A percentile compares a stretch with the other conserved stretches of the same genome.
These are phyloP conservation scores for Thunnus thynnus DNA, from an alignment of 2,113 vertebrate species.

Conservation along the genomic window DNA sequence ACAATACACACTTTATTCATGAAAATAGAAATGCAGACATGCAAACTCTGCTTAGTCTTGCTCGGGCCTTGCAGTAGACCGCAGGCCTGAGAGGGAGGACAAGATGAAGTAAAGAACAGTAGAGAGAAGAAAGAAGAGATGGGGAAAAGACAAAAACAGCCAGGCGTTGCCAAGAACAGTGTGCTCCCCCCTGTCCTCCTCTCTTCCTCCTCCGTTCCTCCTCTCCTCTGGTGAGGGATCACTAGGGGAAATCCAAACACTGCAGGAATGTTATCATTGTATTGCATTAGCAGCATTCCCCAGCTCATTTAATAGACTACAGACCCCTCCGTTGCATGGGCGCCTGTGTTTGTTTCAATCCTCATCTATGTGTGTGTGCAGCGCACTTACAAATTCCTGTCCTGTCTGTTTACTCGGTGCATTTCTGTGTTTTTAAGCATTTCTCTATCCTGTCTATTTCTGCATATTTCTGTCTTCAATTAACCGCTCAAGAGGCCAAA, in stretches of 20 bases:
- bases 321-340: slow-evolving; percentile 66
- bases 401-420: slow-evolving; percentile 18
- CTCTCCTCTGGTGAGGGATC: slow-evolving; percentile 71
- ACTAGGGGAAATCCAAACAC: slow-evolving; percentile 83
- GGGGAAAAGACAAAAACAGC: slow-evolving; percentile 62
- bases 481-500: neutral
- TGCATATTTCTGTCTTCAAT: neutral
- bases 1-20: neutral
- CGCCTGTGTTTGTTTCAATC: slow-evolving; percentile 55
- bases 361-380: slow-evolving; percentile 7
- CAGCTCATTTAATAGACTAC: slow-evolving; percentile 77
- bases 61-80: slow-evolving; percentile 8
- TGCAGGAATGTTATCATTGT: slow-evolving; percentile 84
- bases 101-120: slow-evolving; percentile 33
- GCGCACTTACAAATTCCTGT: slow-evolving; percentile 5
- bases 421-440: neutral
- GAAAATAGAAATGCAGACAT: neutral
- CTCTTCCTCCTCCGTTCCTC: slow-evolving; percentile 42
- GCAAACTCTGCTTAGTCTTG: neutral
- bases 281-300: slow-evolving; percentile 83
- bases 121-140: slow-evolving; percentile 33
- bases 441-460: neutral
- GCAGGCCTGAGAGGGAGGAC: slow-evolving; percentile 26
- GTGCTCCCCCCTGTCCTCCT: slow-evolving; percentile 34
- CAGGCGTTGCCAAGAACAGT: slow-evolving; percentile 60